These are phyloP conservation scores for Drosophila baimaii DNA, from an alignment of 1,140 invertebrate genomes.

Conservation along the genomic window DNA sequence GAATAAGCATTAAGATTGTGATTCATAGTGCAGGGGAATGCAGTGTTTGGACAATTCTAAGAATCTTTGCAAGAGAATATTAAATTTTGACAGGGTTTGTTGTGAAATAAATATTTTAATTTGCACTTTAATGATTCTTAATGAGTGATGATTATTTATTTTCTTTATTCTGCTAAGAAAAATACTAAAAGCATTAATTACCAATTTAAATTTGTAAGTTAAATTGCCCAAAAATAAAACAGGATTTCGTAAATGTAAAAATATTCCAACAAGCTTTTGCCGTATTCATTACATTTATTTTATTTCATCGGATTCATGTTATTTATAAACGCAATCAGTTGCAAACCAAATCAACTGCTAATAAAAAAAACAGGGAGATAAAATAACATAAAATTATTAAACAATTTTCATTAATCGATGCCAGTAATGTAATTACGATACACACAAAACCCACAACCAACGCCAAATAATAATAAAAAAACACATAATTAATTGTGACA, in stretches of 20 bases:
- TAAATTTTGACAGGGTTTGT: background rate
- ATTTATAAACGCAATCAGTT: slow-evolving; percentile 41
- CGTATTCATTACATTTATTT: slow-evolving; percentile 28
- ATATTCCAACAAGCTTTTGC: slow-evolving; percentile 10
- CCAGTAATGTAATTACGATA: slow-evolving; percentile 57
- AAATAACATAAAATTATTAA: slow-evolving; percentile 49
- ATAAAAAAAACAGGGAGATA: slow-evolving; percentile 22
- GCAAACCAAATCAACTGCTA: slow-evolving; percentile 37
- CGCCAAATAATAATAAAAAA: slow-evolving; percentile 6
- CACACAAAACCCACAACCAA: slow-evolving; percentile 36
- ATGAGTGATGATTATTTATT: background rate
- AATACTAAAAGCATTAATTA: slow-evolving; percentile 5
- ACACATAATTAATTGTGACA: slow-evolving; percentile 73
- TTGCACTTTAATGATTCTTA: background rate
- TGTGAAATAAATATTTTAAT: background rate
- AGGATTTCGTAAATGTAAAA: slow-evolving; percentile 1
- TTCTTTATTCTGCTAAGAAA: background rate
- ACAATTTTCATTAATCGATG: slow-evolving; percentile 56
- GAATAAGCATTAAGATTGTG: slow-evolving; percentile 16
- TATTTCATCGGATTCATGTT: slow-evolving; percentile 7
- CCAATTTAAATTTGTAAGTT: slow-evolving; percentile 7
- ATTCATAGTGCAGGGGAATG: slow-evolving; percentile 1
- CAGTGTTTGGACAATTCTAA: background rate
- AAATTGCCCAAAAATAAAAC: slow-evolving; percentile 16
- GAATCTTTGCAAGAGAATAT: background rate